Evolutionary conservation across 1,140 invertebrate species (phyloP).

Genomic region (Phocides pigmalion): DNA sequence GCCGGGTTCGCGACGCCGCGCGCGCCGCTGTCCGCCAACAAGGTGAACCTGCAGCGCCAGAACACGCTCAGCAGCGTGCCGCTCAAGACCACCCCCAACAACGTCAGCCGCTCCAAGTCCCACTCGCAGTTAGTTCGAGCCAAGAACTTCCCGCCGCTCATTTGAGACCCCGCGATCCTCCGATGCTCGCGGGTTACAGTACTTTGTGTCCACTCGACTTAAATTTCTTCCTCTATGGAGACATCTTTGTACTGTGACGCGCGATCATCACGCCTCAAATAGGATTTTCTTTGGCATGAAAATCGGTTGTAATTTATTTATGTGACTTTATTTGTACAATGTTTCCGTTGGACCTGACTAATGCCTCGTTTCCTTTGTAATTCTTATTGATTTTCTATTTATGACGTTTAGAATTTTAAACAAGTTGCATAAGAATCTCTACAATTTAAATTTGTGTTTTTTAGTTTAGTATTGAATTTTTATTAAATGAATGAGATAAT

Average conservation of each 20-base stretch:
- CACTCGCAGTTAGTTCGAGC: conserved; percentile 62
- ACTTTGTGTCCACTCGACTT: neutral
- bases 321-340: conserved; percentile 2
- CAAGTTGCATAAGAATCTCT: neutral
- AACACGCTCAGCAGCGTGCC: conserved; percentile 50
- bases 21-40: conserved; percentile 61
- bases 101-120: conserved; percentile 65
- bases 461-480: neutral
- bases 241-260: conserved; percentile 5
- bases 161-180: conserved; percentile 45
- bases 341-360: neutral
- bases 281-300: neutral
- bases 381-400: conserved; percentile 1
- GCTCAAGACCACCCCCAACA: conserved; percentile 62
- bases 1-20: conserved; percentile 70
- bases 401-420: neutral
- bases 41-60: conserved; percentile 60
- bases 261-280: neutral
- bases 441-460: neutral
- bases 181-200: neutral
- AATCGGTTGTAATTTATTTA: conserved; percentile 6
- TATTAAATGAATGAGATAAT: neutral
- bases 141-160: conserved; percentile 69
- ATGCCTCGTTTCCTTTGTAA: neutral
- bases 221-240: too few relatives aligned